Percentiles rank a stretch among this genome's conserved stretches.
Evolutionary conservation across 2,797 vertebrate genomes (phyloP).

Genomic region (Acrossocheilus wenchowensis): DNA sequence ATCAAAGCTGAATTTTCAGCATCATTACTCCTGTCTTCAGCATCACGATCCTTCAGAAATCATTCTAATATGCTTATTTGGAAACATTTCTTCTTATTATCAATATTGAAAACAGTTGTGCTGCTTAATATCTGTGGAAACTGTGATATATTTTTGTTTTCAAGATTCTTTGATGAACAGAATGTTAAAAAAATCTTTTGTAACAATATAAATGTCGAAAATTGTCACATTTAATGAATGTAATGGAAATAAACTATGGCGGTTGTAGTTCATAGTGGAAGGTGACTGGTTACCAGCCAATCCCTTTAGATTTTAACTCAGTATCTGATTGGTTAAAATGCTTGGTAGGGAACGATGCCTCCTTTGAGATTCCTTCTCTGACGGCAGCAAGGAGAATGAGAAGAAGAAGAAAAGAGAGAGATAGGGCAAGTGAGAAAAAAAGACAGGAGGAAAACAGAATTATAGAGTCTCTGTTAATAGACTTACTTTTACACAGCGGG

Average conservation of each 20-base stretch:
- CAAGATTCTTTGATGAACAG: too few relatives aligned
- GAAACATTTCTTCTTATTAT: background rate
- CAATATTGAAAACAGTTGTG: background rate
- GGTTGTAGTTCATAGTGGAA: background rate
- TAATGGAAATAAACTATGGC: background rate
- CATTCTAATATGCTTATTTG: background rate
- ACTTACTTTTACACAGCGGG: constrained; percentile 90
- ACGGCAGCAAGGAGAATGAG: constrained; percentile 64
- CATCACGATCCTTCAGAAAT: background rate
- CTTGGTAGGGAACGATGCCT: constrained; percentile 68
- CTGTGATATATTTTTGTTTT: too few relatives aligned
- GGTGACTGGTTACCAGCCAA: background rate
- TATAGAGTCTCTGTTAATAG: background rate
- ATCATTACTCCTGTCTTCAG: background rate
- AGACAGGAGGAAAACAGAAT: constrained; percentile 25
- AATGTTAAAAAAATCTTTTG: too few relatives aligned
- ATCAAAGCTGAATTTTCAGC: background rate
- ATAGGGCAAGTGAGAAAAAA: constrained; percentile 62
- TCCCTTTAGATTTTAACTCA: constrained; percentile 49
- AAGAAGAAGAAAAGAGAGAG: constrained; percentile 51
- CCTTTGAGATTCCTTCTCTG: constrained; percentile 81
- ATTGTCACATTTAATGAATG: background rate
- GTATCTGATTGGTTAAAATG: constrained; percentile 58
- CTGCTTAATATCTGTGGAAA: background rate
- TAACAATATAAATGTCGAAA: background rate